Evolutionary conservation across 30 jellyfish, hydroid and myxozoan species (phyloP), one percentile per base, ranked within the genome.

Genomic region (Hydractinia symbiolongicarpus): DNA sequence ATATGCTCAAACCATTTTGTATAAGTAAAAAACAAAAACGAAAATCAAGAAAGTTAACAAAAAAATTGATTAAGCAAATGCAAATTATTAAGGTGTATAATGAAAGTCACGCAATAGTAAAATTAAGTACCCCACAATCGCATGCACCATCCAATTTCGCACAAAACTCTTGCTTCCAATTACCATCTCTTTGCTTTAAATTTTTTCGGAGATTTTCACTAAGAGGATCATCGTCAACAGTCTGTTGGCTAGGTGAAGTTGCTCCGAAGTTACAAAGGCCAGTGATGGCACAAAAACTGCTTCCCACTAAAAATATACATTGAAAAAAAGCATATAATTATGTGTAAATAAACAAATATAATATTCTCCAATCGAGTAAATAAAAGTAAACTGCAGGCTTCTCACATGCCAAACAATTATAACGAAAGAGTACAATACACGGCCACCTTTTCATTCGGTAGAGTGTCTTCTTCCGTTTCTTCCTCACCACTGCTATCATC

Each of bases 41-140:
- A 72, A 15, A 17, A 58, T 72, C 49, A 72, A 57, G 68, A 9
- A n/a, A 9, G n/a, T 10, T 57, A 9, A 57, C 68, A 57, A 57
- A 9, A 57, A 57, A 57, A 9, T 57, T n/a, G n/a, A n/a, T n/a
- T n/a, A n/a, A n/a, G n/a, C n/a, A n/a, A n/a, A n/a, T n/a, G n/a
- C n/a, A n/a, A n/a, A n/a, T n/a, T n/a, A n/a, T n/a, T n/a, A n/a
- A n/a, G n/a, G n/a, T n/a, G n/a, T n/a, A n/a, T n/a, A n/a, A n/a
- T n/a, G n/a, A n/a, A n/a, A n/a, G n/a, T n/a, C n/a, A n/a, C n/a
- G n/a, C n/a, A n/a, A n/a, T n/a, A n/a, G n/a, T n/a, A n/a, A n/a
- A n/a, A n/a, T n/a, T n/a, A n/a, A n/a, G n/a, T 57, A 57, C 68
- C n/a, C n/a, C 68, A 57, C 68, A 57, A 57, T 57, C 68, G n/a